Evolutionary conservation across 2,888 invertebrate genomes (phyloP), one percentile per base, ranked within the genome.

Genomic region (Agonum fuliginosum): DNA sequence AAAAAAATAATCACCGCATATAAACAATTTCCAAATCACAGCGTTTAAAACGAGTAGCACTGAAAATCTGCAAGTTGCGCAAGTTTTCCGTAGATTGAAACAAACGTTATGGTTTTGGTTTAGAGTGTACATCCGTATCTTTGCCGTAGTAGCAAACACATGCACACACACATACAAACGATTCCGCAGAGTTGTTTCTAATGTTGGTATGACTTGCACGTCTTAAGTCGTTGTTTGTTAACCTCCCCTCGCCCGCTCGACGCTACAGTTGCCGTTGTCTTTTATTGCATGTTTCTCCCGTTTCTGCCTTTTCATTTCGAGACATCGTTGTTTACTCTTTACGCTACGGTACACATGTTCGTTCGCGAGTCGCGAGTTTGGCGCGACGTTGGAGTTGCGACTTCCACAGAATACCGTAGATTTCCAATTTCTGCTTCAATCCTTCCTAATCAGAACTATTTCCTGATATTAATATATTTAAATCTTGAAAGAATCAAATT

Each of bases 271-370:
- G 27, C 81, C 81, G 81, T 82, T 82, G 81, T 81, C 81, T 82
- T 82, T 82, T 82, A 82, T 82, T 82, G 81, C 81, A 67, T 79
- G 80, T 80, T 81, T 79, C 75, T 75, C 79, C 78, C 81, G 80
- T 75, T 73, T 81, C 81, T 80, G 81, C 80, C 81, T 80, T 82
- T 82, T 82, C 82, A 82, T 82, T 82, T 82, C 80, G 80, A 75
- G 81, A 75, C 75, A 67, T 75, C 75, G 80, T 80, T 82, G 81
- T 82, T 81, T 82, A 82, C 81, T 81, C 80, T 81, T 82, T 80
- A 81, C 82, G 81, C 80, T 81, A 81, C 80, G 80, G 78, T 80
- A 81, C 80, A 81, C 81, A 80, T 75, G 75, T 75, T 75, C 54
- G 37, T 51, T 30, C 71, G 71, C 48, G 74, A 41, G 19, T 58